Base-by-base conservation (phyloP, 2,113 vertebrate species). In the Crotophaga sulcirostris region DNA sequence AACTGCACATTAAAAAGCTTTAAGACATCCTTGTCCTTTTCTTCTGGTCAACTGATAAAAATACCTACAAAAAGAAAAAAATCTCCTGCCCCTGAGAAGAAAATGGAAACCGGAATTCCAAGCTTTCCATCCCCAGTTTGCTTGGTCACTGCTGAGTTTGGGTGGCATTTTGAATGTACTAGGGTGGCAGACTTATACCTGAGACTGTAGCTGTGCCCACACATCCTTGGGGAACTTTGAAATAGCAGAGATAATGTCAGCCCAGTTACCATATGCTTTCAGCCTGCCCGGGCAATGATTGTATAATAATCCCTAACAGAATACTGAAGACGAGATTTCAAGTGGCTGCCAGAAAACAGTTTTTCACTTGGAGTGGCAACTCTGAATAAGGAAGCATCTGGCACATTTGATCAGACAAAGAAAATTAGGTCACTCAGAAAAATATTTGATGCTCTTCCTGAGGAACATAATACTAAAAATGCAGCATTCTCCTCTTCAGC, bases 361-460 rank as follows among this genome's bases (percentile, higher is more conserved):
- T 97, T 97, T 96, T 95, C 90, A 92, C 96, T 97, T 89, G 75
- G 93, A 97, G 94, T 95, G 93, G 96, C 88, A 96, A 94, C 83
- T 96, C 94, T 96, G 96, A 96, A 96, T 94, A 92, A 97, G 93
- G 94, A 96, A 96, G 96, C 96, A 97, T 96, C 96, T 97, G 96
- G 96, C 94, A 96, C 96, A 95, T 96, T 97, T 94, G 94, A 95
- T 96, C 94, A 96, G 92, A 96, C 94, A 96, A 96, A 94, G 96
- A 96, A 97, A 97, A 97, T 96, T 96, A 96, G 96, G 96, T 96
- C 94, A 96, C 92, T 95, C 92, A 82, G 90, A 93, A 92, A 96
- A 94, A 93, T 96, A 96, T 93, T 90, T 96, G 76, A 90, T 92
- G 94, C 77, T 90, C 69, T 97, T 96, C 94, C 93, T 90, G 90